Percentiles rank a stretch among this genome's conserved stretches.
Conservation (phyloP, 1,140 invertebrate genomes). For the Akabosia matsudoensis region DNA sequence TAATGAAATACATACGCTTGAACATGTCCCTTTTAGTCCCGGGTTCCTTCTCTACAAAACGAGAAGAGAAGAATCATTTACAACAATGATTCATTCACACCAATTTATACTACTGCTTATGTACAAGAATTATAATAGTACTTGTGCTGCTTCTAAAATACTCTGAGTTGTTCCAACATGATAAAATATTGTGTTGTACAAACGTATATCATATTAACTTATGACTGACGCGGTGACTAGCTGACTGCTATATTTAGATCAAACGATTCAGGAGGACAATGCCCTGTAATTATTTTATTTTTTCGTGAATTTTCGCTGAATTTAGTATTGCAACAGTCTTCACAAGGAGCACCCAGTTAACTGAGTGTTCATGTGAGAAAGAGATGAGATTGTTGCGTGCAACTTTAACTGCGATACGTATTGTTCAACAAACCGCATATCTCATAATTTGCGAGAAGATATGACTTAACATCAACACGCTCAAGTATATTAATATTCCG, state of each 20-base stretch:
- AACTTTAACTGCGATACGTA: too few relatives aligned
- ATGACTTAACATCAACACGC: not conserved
- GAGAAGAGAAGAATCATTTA: too few relatives aligned
- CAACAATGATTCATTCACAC: not conserved
- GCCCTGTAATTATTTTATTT: constrained; percentile 21
- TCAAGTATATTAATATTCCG: not conserved
- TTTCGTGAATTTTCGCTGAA: not conserved
- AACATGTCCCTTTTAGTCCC: not conserved
- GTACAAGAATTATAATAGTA: too few relatives aligned
- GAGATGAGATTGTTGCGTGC: too few relatives aligned
- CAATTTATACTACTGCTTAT: not conserved
- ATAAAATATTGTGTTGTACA: too few relatives aligned
- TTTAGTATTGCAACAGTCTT: not conserved
- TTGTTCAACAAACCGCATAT: too few relatives aligned
- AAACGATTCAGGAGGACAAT: constrained; percentile 9
- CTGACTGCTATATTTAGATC: not conserved
- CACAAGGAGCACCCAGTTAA: not conserved
- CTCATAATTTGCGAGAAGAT: not conserved
- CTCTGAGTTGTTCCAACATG: too few relatives aligned
- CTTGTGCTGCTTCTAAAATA: too few relatives aligned
- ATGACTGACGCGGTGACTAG: not conserved
- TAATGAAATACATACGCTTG: not conserved
- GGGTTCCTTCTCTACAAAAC: not conserved
- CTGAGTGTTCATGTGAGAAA: too few relatives aligned
- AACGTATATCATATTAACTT: not conserved